Base-by-base conservation (phyloP, 1,140 invertebrate genomes). In the Drosophila rufa region DNA sequence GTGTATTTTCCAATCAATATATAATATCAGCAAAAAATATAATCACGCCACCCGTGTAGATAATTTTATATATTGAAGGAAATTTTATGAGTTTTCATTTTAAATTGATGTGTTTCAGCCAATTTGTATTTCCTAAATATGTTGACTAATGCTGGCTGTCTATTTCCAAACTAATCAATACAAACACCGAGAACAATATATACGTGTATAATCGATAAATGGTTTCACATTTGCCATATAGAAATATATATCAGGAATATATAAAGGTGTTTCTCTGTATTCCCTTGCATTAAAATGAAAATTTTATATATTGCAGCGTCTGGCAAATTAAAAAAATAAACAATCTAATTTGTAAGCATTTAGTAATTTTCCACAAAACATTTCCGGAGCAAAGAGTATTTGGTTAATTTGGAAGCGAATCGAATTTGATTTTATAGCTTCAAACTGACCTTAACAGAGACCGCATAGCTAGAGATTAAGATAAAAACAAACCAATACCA, bases 361-460 rank as follows among this genome's bases (percentile, higher is more conserved):
- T 42, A 9, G 62, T 15, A 46, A 38, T 36, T 38, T 66, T 66
- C 57, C 57, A 60, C 30, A 1, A 62, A 66, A 45, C 17, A n/a
- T 64, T 48, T 64, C 59, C 30, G n/a, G 12, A 11, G 17, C 6
- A n/a, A 19, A 30, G 36, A 12, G 30, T 17, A 42, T 36, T 46
- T 11, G 2, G 19, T 48, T 30, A 19, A 33, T 64, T 69, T 48
- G 22, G 22, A 66, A 51, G 38, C 47, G 1, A 33, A 65, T 69
- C 60, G 19, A 70, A 66, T 53, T 46, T 3, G 33, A 22, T 42
- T 69, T 71, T 40, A 57, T 71, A 46, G 47, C 64, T 40, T 11
- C 9, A 25, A 71, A 71, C 15, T 71, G 68, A 71, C 68, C 68
- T 71, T 71, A 71, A 36, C 50, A 48, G 43, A 68, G 42, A n/a